Evolutionary conservation across 2,797 vertebrate genomes (phyloP).

Genomic region (Poecilia picta): DNA sequence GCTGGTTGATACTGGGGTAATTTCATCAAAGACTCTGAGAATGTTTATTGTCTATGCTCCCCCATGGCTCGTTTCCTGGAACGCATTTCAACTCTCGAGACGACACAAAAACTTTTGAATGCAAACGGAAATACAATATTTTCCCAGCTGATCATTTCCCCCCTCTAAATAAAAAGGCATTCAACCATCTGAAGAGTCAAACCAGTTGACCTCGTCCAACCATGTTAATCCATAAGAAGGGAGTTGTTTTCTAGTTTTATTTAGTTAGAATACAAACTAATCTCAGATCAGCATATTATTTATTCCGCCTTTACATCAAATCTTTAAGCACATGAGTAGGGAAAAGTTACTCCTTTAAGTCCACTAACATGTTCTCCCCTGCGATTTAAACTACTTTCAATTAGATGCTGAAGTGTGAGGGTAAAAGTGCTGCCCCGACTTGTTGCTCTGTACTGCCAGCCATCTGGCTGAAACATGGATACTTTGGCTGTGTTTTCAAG

Average conservation of each 20-base stretch:
- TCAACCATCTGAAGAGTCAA: neutral
- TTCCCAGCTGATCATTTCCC: neutral
- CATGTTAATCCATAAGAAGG: neutral
- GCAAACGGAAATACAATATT: neutral
- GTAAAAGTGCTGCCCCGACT: neutral
- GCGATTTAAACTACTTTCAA: neutral
- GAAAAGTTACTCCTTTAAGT: neutral
- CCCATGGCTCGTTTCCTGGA: neutral
- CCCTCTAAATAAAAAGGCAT: neutral
- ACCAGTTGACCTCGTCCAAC: neutral
- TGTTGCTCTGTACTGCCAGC: neutral
- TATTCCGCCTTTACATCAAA: neutral
- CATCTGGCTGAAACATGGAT: neutral
- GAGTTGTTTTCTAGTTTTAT: neutral
- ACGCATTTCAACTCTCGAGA: neutral
- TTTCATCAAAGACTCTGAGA: neutral
- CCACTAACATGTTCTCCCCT: neutral
- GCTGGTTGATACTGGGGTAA: neutral
- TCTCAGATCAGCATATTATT: conserved; percentile 9
- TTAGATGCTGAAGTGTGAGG: neutral
- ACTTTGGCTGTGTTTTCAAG: neutral
- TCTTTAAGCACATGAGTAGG: neutral
- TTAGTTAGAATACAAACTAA: conserved; percentile 2
- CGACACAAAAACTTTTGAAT: neutral
- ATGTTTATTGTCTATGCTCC: neutral